Evolutionary conservation across 2,888 invertebrate genomes (phyloP).

Genomic region (Euclidia mi): DNA sequence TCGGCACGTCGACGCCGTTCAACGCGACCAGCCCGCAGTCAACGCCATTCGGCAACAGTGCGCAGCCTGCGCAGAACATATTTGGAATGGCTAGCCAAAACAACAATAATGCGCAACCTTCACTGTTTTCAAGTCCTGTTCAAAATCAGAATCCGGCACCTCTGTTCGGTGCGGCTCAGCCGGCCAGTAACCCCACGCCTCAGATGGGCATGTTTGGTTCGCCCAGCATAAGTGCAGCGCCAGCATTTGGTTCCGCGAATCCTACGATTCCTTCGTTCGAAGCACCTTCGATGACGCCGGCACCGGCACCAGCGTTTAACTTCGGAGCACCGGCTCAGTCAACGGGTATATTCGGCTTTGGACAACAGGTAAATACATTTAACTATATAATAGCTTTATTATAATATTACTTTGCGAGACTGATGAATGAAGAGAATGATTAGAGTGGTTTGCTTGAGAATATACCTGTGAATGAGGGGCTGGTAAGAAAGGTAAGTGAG

Average conservation of each 20-base stretch:
- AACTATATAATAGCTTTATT: too few species aligned
- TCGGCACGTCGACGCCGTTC: constrained; percentile 69
- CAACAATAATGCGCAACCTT: constrained; percentile 55
- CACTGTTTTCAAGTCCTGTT: constrained; percentile 64
- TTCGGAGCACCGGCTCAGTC: constrained; percentile 67
- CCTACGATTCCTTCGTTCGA: constrained; percentile 69
- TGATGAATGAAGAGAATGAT: too few species aligned
- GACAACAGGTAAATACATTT: constrained; percentile 74
- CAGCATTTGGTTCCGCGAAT: constrained; percentile 68
- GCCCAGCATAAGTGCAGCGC: constrained; percentile 53
- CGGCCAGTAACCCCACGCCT: constrained; percentile 52
- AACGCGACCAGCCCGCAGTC: constrained; percentile 54
- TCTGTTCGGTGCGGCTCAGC: constrained; percentile 67
- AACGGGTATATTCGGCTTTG: constrained; percentile 75
- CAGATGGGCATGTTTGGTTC: constrained; percentile 65
- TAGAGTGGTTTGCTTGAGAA: too few species aligned
- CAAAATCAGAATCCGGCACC: constrained; percentile 58
- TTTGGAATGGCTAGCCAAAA: constrained; percentile 69
- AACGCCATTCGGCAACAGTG: constrained; percentile 61
- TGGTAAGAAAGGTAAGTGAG: too few species aligned
- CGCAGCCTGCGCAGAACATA: constrained; percentile 61
- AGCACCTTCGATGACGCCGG: constrained; percentile 52
- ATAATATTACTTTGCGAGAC: too few species aligned
- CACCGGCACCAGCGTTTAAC: constrained; percentile 69
- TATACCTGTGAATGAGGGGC: too few species aligned